Conservation (phyloP, 2,113 vertebrate species). For the Stictonetta naevosa region DNA sequence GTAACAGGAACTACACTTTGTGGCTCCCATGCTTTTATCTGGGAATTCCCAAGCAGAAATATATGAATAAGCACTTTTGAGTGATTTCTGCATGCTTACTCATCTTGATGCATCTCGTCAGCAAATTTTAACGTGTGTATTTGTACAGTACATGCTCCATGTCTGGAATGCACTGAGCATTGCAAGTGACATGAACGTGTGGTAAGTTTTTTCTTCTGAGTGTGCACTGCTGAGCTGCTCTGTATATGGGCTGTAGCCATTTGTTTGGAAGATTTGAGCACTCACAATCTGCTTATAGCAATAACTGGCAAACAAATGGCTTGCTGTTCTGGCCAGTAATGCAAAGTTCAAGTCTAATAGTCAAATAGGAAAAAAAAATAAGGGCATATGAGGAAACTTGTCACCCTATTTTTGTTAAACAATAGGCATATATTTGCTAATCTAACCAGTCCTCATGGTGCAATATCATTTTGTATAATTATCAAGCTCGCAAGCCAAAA, state of each 20-base stretch:
- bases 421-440: not conserved
- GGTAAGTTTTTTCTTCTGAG: not conserved
- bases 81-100: not conserved
- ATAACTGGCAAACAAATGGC: not conserved
- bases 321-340: not conserved
- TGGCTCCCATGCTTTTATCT: rapidly evolving
- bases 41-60: not conserved
- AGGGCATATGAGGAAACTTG: not conserved
- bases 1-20: not conserved
- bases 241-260: not conserved
- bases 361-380: not conserved
- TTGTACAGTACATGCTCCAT: not conserved
- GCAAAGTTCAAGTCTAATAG: not conserved
- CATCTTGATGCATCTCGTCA: not conserved
- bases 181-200: not conserved
- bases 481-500: not conserved
- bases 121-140: not conserved
- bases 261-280: not conserved
- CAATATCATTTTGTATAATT: not conserved
- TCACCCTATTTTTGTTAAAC: not conserved
- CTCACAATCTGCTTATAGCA: not conserved
- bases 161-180: not conserved
- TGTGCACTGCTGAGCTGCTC: not conserved
- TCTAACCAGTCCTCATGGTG: not conserved
- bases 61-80: not conserved